These are phyloP conservation scores for Acleris literana DNA, from an alignment of 2,888 invertebrate species.

Conservation along the genomic window DNA sequence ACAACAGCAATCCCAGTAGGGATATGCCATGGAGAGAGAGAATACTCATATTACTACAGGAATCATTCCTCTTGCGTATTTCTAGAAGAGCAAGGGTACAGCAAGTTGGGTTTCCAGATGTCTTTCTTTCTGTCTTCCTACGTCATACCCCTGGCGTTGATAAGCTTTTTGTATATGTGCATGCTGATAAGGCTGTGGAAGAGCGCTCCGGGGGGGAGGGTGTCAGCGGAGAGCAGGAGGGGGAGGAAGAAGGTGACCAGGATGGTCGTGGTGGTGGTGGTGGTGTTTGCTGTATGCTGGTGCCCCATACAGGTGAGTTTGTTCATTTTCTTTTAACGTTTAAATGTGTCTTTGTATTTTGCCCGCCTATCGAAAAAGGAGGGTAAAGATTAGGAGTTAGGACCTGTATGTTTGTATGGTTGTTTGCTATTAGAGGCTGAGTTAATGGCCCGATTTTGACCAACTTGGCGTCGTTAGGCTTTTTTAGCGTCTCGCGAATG, in stretches of 20 bases:
- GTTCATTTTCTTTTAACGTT: neutral
- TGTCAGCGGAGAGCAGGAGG: constrained; percentile 91
- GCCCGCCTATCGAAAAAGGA: too few species aligned
- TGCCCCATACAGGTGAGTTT: constrained; percentile 93
- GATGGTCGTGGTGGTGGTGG: constrained; percentile 95
- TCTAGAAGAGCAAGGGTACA: constrained; percentile 84
- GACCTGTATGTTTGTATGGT: too few species aligned
- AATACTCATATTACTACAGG: constrained; percentile 85
- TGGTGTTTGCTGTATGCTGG: constrained; percentile 97
- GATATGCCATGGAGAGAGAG: constrained; percentile 89
- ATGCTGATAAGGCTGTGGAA: constrained; percentile 95
- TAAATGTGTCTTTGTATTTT: too few species aligned
- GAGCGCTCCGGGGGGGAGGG: constrained; percentile 91
- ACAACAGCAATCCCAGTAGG: constrained; percentile 91
- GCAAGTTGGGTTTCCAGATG: constrained; percentile 87
- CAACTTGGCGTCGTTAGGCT: too few species aligned
- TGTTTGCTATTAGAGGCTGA: too few species aligned
- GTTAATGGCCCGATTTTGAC: too few species aligned
- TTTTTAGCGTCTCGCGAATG: too few species aligned
- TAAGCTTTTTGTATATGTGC: constrained; percentile 93
- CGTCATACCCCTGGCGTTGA: constrained; percentile 92
- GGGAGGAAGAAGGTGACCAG: constrained; percentile 95
- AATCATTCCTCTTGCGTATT: constrained; percentile 88
- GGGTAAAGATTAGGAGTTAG: too few species aligned
- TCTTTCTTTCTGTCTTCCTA: constrained; percentile 95